Evolutionary conservation across 2,888 invertebrate genomes (phyloP), one percentile per base, ranked within the genome.

Genomic region (Drosophila austrosaltans): DNA sequence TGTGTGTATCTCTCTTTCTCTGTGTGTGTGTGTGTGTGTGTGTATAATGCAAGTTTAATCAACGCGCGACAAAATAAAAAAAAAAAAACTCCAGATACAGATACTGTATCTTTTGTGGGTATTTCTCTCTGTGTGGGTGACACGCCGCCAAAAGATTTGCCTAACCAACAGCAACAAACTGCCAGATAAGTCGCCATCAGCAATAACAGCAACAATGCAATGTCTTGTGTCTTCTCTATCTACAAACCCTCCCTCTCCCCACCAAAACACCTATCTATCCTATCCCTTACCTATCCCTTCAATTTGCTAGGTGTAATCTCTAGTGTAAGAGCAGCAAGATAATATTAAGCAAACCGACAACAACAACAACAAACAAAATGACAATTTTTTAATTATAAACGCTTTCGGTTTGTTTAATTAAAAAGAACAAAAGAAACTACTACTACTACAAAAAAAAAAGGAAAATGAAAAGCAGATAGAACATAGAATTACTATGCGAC

Each of bases 1-100:
- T 66, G 59, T 69, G 40, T 54, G 6, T 56, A 16, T 16, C 16
- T 16, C 16, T 16, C 16, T 16, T 16, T 16, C 16, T 16, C 0
- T 66, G 59, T 69, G 40, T 54, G 6, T 56, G 56, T 68, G 53
- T 72, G 61, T 28, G 7, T 40, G 40, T 76, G 62, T 66, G 28
- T 62, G 48, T 72, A 75, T 84, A 84, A 84, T 84, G 83, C 88
- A 88, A 81, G 88, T 84, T 84, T 84, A 84, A 84, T 84, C 89
- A 84, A 81, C 86, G 79, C 72, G 81, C 79, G 86, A 87, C 80
- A 84, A 78, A 80, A 73, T 63, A 63, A 54, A 61, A 67, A 73
- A 64, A 63, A 54, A 61, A 16, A 16, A 22, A 67, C 53, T 63
- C 66, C 53, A 77, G 62, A 63, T 65, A 72, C 57, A 69, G 71